Base-by-base conservation (phyloP, 2,113 vertebrate genomes). In the Notarius quadriscutis region DNA sequence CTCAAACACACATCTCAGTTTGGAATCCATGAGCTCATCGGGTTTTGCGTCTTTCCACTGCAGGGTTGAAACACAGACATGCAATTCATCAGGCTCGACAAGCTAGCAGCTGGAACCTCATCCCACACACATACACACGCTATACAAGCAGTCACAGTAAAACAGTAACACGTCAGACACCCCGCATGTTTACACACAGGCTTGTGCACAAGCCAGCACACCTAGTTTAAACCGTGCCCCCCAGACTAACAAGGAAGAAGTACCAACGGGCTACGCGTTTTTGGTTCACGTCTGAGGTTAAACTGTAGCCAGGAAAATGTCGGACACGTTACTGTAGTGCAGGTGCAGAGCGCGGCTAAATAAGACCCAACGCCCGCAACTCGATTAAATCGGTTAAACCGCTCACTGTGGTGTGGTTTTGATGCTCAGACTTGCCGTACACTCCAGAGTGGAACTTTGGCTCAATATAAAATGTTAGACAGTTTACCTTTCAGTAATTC, bases 31-130 rank as follows among this genome's bases (percentile, higher is more conserved):
- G 92, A 99, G 96, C 90, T 99, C 98, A 91, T 99, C 97, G 4
- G 97, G 96, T 94, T 98, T 99, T 41, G 97, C 97, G 87, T 99
- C 98, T 96, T 97, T 99, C 98, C 98, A 99, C 98, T 99, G 95
- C 89, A 84, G 48, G 71, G 87, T 90, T 88, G 93, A 86, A 95
- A 94, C 92, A 92, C 58, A 81, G 81, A 25, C 81, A 90, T 90
- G 88, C 92, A 92, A 94, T 89, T 91, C 85, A 92, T 93, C 87
- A 91, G 86, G 1, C 80, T 55, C 80, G 91, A 91, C 86, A 88
- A 89, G 79, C 72, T 60, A 87, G 5, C 93, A 93, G 91, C 92
- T 91, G 89, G 87, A 89, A 62, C 18, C 20, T 89, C 41, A 88
- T 87, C 83, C 50, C 50, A 63, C 79, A 84, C 63, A 81, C 51